Base-by-base conservation (phyloP, 2,888 invertebrate species). In the Meteorus cinctellus region DNA sequence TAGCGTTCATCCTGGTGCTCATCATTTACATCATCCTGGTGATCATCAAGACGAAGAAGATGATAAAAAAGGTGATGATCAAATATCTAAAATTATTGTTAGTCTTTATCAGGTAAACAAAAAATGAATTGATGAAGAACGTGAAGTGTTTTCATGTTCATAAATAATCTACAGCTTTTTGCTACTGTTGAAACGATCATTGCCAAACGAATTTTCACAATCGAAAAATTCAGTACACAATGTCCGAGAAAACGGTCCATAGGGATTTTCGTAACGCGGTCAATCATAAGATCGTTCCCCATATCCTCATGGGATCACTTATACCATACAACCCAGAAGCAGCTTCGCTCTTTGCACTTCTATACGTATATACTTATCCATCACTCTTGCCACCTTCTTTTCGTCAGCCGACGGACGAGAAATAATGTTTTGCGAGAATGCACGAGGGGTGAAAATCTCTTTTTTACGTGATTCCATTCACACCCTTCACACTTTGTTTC, bases 241-340 rank as follows among this genome's bases (percentile, higher is more conserved):
- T 77, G 78, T 77, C 76, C 77, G 74, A 78, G 81, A 83, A 88
- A 89, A 87, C 82, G 84, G 85, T 82, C 88, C 87, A 78, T 74
- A 59, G 88, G 88, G 89, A 86, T 81, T 84, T 83, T 81, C 79
- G 85, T 86, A 88, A 88, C 87, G 82, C 86, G 89, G 89, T 89
- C 89, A 89, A 89, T 89, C 89, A 89, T 89, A 89, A 89, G 87
- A 88, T 89, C 89, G 85, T 89, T 89, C 82, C 81, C 79, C 81
- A 71, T 80, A 79, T 81, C 86, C 89, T 86, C 88, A 73, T 77
- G 88, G 88, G 89, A 86, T 85, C 88, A 84, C 86, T 89, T 88
- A 87, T 19, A 55, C 24, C 5, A 19, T 55, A 81, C 81, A 82
- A 72, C 69, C 71, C 65, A 34, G 36, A 41, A 65, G 60, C 74